phyloP scores from a whole-genome alignment of 2,888 invertebrate species.

The Tridacna crocea region DNA sequence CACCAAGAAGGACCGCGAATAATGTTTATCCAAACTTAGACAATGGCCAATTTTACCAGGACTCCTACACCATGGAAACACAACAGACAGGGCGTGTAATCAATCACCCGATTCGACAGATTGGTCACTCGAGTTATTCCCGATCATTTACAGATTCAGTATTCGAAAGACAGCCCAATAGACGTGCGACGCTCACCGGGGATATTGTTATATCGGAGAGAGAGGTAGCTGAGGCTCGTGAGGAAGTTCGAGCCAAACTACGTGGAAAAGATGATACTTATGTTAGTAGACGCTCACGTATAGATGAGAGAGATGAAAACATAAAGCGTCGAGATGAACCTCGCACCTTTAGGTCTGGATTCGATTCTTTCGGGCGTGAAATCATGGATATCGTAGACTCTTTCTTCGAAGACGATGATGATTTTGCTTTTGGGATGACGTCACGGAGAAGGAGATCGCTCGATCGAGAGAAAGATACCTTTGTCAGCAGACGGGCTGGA shows the following conservation, averaged over 20 bases:
- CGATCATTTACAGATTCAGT: conserved; percentile 41
- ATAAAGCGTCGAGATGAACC: neutral
- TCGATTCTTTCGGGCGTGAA: conserved; percentile 42
- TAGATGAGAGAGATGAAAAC: neutral
- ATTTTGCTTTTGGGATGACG: conserved; percentile 33
- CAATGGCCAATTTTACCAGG: neutral
- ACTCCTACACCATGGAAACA: neutral
- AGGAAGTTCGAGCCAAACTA: conserved; percentile 35
- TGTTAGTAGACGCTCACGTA: conserved; percentile 18
- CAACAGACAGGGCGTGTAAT: conserved; percentile 29
- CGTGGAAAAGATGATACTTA: conserved; percentile 48
- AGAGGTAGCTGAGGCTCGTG: conserved; percentile 44
- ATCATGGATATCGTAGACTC: conserved; percentile 50
- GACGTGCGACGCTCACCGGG: conserved; percentile 48
- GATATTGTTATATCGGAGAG: conserved; percentile 45
- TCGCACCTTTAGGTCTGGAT: neutral
- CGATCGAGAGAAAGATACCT: neutral
- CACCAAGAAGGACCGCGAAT: neutral
- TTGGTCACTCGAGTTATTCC: conserved; percentile 27
- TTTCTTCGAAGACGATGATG: conserved; percentile 56
- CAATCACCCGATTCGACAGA: conserved; percentile 38
- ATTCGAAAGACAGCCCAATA: conserved; percentile 19
- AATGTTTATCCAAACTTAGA: neutral
- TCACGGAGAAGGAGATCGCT: conserved; percentile 5
- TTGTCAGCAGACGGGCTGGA: neutral